Percentiles rank a stretch among this genome's conserved stretches.
phyloP scores from a whole-genome alignment of 2,888 invertebrate species.

The Pristionchus japonicus region DNA sequence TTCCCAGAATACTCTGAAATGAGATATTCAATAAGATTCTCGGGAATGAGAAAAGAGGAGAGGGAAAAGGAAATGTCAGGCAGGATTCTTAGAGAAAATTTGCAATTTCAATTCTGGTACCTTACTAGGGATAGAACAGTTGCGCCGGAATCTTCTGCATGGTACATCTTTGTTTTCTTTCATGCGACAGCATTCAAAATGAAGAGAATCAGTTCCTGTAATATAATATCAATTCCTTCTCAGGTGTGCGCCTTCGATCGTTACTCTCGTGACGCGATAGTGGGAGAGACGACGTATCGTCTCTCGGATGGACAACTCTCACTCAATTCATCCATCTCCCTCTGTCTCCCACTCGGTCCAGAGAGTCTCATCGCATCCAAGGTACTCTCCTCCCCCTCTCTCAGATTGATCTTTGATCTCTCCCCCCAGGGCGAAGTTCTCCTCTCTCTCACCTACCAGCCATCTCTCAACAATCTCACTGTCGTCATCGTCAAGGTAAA shows the following conservation, averaged over 20 bases:
- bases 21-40: neutral
- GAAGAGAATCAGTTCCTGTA: too few species aligned
- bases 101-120: neutral
- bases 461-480: slow-evolving; percentile 93
- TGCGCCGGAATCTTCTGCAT: neutral
- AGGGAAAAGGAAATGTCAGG: neutral
- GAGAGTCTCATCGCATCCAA: slow-evolving; percentile 23
- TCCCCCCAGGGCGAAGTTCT: slow-evolving; percentile 85
- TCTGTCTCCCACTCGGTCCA: slow-evolving; percentile 34
- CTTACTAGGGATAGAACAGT: neutral
- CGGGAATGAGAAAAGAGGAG: neutral
- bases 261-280: slow-evolving; percentile 97
- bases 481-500: slow-evolving; percentile 94
- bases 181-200: too few species aligned
- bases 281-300: slow-evolving; percentile 92
- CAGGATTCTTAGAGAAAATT: neutral
- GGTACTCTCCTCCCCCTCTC: neutral
- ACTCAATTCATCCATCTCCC: slow-evolving; percentile 34
- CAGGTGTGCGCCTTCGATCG: slow-evolving; percentile 89
- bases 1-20: neutral
- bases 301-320: slow-evolving; percentile 76
- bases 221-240: neutral
- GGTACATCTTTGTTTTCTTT: too few species aligned
- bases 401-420: neutral
- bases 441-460: slow-evolving; percentile 97